phyloP scores from a whole-genome alignment of 2,888 invertebrate genomes.

The Anoplius nigerrimus region DNA sequence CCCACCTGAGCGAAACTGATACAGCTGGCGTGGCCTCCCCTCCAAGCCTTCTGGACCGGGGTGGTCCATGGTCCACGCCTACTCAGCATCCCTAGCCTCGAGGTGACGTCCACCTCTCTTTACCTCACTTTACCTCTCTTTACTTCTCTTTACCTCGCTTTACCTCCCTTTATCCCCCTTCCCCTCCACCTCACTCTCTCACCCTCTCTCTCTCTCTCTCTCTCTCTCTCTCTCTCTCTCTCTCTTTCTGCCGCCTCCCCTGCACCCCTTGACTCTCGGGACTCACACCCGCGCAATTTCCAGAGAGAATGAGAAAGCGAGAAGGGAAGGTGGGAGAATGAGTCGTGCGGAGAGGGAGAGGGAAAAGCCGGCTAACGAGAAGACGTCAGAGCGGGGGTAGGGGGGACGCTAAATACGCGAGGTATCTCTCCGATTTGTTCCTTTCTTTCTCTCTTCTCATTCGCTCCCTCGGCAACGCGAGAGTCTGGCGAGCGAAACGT shows the following conservation, averaged over 20 bases:
- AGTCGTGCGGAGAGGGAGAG: conserved; percentile 66
- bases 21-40: conserved; percentile 55
- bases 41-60: conserved; percentile 46
- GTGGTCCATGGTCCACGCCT: conserved; percentile 66
- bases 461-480: too few relatives aligned
- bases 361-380: conserved; percentile 67
- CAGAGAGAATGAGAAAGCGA: neutral
- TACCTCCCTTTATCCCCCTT: conserved; percentile 29
- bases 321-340: neutral
- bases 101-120: conserved; percentile 44
- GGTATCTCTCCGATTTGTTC: too few relatives aligned
- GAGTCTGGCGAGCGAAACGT: too few relatives aligned
- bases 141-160: conserved; percentile 24
- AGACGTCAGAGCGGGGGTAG: conserved; percentile 63
- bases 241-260: conserved; percentile 26
- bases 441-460: too few relatives aligned
- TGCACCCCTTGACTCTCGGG: conserved; percentile 37
- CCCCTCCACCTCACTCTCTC: conserved; percentile 28
- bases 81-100: conserved; percentile 58
- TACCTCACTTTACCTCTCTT: conserved; percentile 29
- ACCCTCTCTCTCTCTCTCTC: conserved; percentile 37
- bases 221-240: conserved; percentile 28
- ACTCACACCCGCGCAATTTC: conserved; percentile 37
- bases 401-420: conserved; percentile 69
- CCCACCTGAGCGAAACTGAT: conserved; percentile 30